Evolutionary conservation across 1,140 invertebrate genomes (phyloP).

Genomic region (Hydropsyche tenuis): DNA sequence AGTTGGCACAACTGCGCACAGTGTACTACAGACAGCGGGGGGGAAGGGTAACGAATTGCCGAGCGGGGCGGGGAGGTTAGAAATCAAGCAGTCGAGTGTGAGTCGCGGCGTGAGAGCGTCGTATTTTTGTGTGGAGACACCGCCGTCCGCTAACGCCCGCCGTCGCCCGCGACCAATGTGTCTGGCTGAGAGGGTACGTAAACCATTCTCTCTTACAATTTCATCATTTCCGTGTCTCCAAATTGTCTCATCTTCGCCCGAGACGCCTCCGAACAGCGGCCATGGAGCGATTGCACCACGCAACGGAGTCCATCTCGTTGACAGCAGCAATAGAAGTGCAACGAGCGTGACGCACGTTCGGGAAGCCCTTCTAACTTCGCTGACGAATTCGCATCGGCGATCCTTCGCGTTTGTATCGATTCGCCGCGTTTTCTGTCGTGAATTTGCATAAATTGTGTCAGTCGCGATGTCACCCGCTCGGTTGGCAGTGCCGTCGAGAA

Average conservation of each 20-base stretch:
- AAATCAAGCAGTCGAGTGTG: not conserved
- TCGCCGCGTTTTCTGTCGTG: too few relatives aligned
- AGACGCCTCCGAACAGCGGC: too few relatives aligned
- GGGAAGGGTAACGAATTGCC: not conserved
- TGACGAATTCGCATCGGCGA: too few relatives aligned
- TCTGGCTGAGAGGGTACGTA: conserved; percentile 64
- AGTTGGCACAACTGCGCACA: not conserved
- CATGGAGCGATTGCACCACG: too few relatives aligned
- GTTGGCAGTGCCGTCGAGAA: too few relatives aligned
- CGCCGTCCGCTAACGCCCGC: conserved; percentile 27
- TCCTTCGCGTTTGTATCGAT: too few relatives aligned
- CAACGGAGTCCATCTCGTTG: too few relatives aligned
- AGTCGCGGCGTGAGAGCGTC: not conserved
- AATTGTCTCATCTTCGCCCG: not conserved
- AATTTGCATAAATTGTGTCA: too few relatives aligned
- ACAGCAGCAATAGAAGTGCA: too few relatives aligned
- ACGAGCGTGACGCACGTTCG: too few relatives aligned
- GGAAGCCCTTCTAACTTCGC: too few relatives aligned
- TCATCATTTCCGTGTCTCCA: not conserved
- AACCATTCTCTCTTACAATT: not conserved
- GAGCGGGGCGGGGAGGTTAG: not conserved
- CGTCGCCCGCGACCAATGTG: conserved; percentile 55
- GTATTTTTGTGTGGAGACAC: conserved; percentile 3
- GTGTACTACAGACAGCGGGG: not conserved
- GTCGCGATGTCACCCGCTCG: too few relatives aligned